Evolutionary conservation across 2,888 invertebrate genomes (phyloP).

Genomic region (Platycheirus rosarum): DNA sequence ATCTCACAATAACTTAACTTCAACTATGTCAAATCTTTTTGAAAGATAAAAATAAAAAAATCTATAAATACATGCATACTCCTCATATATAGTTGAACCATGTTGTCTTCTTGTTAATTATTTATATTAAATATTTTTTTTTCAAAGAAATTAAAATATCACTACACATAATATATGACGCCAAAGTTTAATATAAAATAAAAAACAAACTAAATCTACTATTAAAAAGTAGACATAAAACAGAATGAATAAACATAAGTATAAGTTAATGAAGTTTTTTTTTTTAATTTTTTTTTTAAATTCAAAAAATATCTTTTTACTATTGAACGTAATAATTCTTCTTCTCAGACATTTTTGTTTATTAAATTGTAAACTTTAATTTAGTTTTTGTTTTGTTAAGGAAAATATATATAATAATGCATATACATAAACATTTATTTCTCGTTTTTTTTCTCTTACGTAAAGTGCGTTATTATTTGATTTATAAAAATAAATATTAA

Average conservation of each 20-base stretch:
- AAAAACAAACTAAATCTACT: constrained; percentile 1
- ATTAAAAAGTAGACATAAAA: constrained; percentile 15
- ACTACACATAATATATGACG: constrained; percentile 62
- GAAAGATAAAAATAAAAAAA: constrained; percentile 12
- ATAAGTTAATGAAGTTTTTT: constrained; percentile 1
- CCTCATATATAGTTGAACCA: constrained; percentile 18
- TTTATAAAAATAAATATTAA: neutral
- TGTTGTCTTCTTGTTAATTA: constrained; percentile 67
- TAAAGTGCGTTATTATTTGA: no score
- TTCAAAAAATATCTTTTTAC: neutral
- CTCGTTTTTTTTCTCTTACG: neutral
- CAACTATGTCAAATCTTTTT: constrained; percentile 12
- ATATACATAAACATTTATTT: neutral
- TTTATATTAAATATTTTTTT: constrained; percentile 42
- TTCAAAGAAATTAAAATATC: constrained; percentile 72
- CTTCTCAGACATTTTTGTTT: neutral
- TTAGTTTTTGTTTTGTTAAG: neutral
- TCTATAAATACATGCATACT: neutral
- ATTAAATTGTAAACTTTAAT: neutral
- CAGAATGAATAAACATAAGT: constrained; percentile 11
- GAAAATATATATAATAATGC: no score
- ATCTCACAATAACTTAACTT: constrained; percentile 22
- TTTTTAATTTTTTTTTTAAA: constrained; percentile 4
- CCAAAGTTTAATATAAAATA: constrained; percentile 68
- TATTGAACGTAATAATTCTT: neutral